These are phyloP conservation scores for Formica aserva DNA, from an alignment of 2,888 invertebrate species.

Conservation along the genomic window DNA sequence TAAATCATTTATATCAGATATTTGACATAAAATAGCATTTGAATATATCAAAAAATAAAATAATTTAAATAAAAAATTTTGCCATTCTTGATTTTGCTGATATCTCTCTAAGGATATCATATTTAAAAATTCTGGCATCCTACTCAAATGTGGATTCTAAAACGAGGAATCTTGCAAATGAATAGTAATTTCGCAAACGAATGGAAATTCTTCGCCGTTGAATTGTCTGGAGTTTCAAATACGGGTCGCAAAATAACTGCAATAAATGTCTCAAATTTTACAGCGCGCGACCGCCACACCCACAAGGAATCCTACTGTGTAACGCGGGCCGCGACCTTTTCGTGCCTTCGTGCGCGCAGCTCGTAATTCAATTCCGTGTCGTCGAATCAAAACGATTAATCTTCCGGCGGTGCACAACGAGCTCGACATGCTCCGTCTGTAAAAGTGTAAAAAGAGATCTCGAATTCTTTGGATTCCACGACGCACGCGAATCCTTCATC, in stretches of 20 bases:
- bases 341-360: conserved; percentile 48
- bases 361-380: conserved; percentile 60
- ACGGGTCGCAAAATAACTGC: conserved; percentile 13
- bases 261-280: conserved; percentile 46
- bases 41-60: background rate
- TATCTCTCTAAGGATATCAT: background rate
- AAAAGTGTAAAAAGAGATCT: conserved; percentile 49
- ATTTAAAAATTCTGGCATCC: background rate
- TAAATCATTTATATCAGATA: background rate
- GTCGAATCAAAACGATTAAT: conserved; percentile 60
- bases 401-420: conserved; percentile 43
- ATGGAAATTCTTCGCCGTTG: conserved; percentile 9
- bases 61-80: background rate
- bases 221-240: background rate
- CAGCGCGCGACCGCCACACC: conserved; percentile 22
- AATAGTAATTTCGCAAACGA: conserved; percentile 2
- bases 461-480: conserved; percentile 39
- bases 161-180: background rate
- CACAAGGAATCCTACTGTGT: conserved; percentile 35
- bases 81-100: background rate
- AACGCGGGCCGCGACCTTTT: conserved; percentile 39
- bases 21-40: background rate
- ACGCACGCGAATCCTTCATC: conserved; percentile 19
- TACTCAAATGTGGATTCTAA: background rate
- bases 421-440: conserved; percentile 36